These are phyloP conservation scores for Trissoscelio sp. DNA, from an alignment of 2,888 invertebrate species.

Conservation along the genomic window DNA sequence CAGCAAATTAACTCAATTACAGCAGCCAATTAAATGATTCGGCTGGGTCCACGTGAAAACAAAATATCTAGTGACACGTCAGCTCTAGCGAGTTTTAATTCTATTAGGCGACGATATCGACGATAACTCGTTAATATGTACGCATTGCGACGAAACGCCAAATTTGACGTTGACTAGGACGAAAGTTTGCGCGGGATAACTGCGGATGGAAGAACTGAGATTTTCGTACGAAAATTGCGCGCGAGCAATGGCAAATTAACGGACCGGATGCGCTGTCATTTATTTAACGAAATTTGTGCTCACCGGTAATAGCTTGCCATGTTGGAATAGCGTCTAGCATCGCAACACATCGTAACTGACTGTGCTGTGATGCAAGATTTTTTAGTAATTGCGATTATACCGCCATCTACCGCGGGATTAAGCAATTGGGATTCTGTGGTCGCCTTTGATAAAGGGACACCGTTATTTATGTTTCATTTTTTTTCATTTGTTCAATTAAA, in stretches of 20 bases:
- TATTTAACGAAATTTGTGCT: conserved; percentile 49
- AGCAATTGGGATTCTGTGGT: too few relatives aligned
- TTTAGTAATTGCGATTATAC: too few relatives aligned
- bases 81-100: conserved; percentile 47
- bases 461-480: too few relatives aligned
- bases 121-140: conserved; percentile 19
- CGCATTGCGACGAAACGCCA: conserved; percentile 32
- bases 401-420: too few relatives aligned
- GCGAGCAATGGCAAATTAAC: background rate
- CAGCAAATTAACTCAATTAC: background rate
- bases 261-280: conserved; percentile 32
- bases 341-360: conserved; percentile 61
- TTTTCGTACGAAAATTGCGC: background rate
- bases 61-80: conserved; percentile 49
- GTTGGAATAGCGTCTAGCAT: conserved; percentile 68
- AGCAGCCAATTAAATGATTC: background rate
- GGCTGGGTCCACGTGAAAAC: background rate
- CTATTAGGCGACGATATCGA: conserved; percentile 27
- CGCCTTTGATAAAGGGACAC: too few relatives aligned
- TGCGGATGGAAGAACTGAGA: background rate
- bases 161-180: conserved; percentile 12
- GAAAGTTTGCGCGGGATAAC: background rate
- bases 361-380: background rate
- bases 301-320: conserved; percentile 68
- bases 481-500: too few relatives aligned